Base-by-base conservation (phyloP, 2,888 invertebrate species). In the Trissolcus brochymenae region DNA sequence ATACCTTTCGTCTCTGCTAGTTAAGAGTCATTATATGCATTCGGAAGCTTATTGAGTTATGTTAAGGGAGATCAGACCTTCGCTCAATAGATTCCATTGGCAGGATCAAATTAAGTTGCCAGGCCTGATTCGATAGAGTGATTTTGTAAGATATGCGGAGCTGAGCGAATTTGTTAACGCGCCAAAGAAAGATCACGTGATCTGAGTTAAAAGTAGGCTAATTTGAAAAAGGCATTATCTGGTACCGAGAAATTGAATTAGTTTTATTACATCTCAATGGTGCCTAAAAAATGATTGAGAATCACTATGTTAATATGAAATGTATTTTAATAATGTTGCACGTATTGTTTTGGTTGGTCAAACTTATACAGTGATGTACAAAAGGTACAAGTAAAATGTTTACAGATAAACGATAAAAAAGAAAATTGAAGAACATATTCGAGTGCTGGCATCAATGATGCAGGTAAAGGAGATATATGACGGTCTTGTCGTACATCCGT, bases 381-480 rank as follows among this genome's bases (percentile, higher is more conserved):
- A 46, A 60, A 7, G 29, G 35, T 19, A 49, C 19, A 4, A 19
- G n/a, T 29, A 13, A 14, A 62, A 62, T 56, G 55, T 21, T 13
- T 41, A 6, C 17, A 25, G 61, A 54, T 56, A 61, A 73, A 66
- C 55, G 54, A 46, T 57, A 62, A 57, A 57, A 64, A 61, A 66
- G n/a, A 70, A 76, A 57, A 55, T 70, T 60, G 72, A 78, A 75
- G 61, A 66, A 62, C 65, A 75, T 70, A 65, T 60, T 59, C 71
- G 60, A 65, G 77, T 60, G 43, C 62, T 60, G 68, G 80, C 84
- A 88, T 88, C 85, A 88, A 88, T 87, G 86, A 88, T 88, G 87
- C 86, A 88, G 70, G 76, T 81, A 80, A 83, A 83, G 79, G 82
- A 85, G 84, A 88, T 86, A 86, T 86, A 87, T 81, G 83, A 79